A percentile compares a stretch with the other conserved stretches of the same genome.
phyloP scores from a whole-genome alignment of 2,888 invertebrate genomes.

The Lordiphosa fenestrarum region DNA sequence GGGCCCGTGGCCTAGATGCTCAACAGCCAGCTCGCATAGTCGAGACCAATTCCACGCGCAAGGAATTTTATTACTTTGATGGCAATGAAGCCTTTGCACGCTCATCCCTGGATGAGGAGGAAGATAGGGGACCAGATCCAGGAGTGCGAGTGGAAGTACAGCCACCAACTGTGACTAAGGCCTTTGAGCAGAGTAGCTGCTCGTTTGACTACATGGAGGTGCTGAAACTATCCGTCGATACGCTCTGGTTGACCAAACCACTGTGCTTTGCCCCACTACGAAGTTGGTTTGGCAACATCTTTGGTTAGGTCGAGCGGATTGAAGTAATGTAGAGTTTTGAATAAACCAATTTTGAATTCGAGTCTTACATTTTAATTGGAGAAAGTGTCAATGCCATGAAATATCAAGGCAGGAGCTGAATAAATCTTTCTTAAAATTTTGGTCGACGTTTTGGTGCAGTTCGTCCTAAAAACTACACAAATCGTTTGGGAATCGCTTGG shows the following conservation, averaged over 20 bases:
- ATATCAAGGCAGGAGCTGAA: too few species aligned
- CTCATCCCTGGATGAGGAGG: slow-evolving; percentile 45
- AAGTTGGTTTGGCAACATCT: slow-evolving; percentile 73
- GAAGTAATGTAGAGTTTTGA: neutral
- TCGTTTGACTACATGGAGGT: slow-evolving; percentile 74
- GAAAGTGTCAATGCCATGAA: neutral
- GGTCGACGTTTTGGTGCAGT: too few species aligned
- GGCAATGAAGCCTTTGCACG: slow-evolving; percentile 61
- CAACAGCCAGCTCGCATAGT: slow-evolving; percentile 70
- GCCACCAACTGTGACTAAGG: slow-evolving; percentile 36
- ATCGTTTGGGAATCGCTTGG: too few species aligned
- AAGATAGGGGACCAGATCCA: slow-evolving; percentile 23
- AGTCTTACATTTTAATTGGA: neutral
- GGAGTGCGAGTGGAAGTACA: neutral
- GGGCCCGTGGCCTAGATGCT: slow-evolving; percentile 52
- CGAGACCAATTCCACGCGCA: slow-evolving; percentile 76
- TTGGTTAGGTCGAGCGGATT: slow-evolving; percentile 50
- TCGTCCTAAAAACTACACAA: too few species aligned
- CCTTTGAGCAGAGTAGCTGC: slow-evolving; percentile 69
- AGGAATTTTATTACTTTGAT: slow-evolving; percentile 73
- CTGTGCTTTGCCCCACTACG: slow-evolving; percentile 73
- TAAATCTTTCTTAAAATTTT: too few species aligned
- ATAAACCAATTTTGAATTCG: neutral
- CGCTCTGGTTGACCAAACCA: slow-evolving; percentile 76
- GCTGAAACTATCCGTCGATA: slow-evolving; percentile 71